Base-by-base conservation (phyloP, 2,888 invertebrate species). In the Orchestes rusci region DNA sequence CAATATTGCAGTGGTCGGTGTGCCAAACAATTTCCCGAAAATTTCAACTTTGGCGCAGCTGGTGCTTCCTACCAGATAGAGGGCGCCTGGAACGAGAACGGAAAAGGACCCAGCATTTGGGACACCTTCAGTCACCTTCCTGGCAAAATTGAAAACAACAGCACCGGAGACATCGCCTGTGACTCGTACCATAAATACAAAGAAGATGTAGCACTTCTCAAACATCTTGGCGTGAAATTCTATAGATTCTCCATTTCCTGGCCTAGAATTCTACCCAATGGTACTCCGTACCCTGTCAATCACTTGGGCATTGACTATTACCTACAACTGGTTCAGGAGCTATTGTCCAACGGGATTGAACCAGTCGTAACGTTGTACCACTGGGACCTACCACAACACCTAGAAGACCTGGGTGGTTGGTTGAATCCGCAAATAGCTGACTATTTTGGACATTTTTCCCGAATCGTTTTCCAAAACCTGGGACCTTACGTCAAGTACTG, bases 151-250 rank as follows among this genome's bases (percentile, higher is more conserved):
- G n/a, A n/a, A n/a, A n/a, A n/a, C n/a, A n/a, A n/a, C n/a, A n/a
- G n/a, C n/a, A n/a, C n/a, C 23, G 23, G 7, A 23, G 10, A 23
- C 5, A 10, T 23, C 5, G 79, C 84, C 0, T 78, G 80, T 23
- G 79, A 82, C 59, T 79, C 79, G 23, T 82, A 80, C 62, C 73
- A 79, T 62, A 70, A 65, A 50, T 75, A 73, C 59, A 68, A 70
- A 52, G 72, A 75, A 10, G 83, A 83, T 54, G 73, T 80, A 0
- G 56, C 62, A 27, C 59, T 78, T 35, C 56, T 81, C 45, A 70
- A 67, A 38, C 57, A 71, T 10, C 62, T 80, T 1, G 76, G 76
- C 1, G 72, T 23, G 10, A 10, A 23, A 7, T 7, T 10, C 5
- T 23, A 23, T 10, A 73, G 23, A 10, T 23, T 23, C 10, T 23